Evolutionary conservation across 1,140 invertebrate genomes (phyloP).

Genomic region (Holotrichia oblita): DNA sequence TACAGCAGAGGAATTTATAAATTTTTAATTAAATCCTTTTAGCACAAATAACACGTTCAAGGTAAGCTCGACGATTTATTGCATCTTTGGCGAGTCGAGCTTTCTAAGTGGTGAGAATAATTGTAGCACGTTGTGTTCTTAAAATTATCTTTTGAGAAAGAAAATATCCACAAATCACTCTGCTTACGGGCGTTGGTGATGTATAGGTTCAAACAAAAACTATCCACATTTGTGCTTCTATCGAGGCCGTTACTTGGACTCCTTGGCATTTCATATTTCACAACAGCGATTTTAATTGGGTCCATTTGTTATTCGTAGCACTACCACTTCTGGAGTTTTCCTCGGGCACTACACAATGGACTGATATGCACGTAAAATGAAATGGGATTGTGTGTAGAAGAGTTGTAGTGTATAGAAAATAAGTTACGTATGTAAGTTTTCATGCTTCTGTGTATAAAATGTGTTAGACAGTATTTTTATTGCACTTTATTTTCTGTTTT

Average conservation of each 20-base stretch:
- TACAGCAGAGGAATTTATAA: too few species aligned
- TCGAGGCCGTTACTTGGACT: conserved; percentile 21
- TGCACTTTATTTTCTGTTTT: too few species aligned
- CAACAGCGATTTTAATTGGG: conserved; percentile 33
- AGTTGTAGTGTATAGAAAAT: too few species aligned
- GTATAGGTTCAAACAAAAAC: background rate
- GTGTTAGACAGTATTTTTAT: too few species aligned
- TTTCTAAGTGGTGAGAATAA: background rate
- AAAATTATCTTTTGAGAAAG: conserved; percentile 9
- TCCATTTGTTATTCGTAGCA: conserved; percentile 28
- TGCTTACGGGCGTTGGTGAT: background rate
- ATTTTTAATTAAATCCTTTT: background rate
- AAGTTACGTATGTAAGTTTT: too few species aligned
- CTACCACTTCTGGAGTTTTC: conserved; percentile 15
- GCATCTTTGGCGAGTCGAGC: background rate
- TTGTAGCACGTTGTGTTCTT: conserved; percentile 11
- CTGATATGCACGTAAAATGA: background rate
- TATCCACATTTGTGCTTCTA: conserved; percentile 28
- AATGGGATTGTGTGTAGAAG: conserved; percentile 14
- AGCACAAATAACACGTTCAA: background rate
- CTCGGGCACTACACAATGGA: conserved; percentile 6
- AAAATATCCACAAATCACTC: conserved; percentile 9
- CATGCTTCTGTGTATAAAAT: too few species aligned
- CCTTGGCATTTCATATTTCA: conserved; percentile 31
- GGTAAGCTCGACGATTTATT: conserved; percentile 1